Evolutionary conservation across 2,797 vertebrate species (phyloP).

Genomic region (Falco cherrug): DNA sequence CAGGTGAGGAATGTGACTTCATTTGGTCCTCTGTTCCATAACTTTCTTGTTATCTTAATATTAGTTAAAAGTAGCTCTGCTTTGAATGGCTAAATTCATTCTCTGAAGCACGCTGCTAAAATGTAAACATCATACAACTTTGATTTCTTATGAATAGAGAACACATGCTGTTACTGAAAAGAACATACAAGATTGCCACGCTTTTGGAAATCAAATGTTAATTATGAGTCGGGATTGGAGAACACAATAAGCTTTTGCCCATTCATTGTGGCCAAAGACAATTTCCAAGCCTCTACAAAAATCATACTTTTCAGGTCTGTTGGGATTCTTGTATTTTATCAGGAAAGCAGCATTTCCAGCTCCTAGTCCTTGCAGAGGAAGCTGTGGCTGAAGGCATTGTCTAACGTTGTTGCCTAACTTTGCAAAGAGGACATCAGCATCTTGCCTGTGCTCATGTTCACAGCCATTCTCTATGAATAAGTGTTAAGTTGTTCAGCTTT

Average conservation of each 20-base stretch:
- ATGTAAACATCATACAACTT: slow-evolving; percentile 55
- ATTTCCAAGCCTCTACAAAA: slow-evolving; percentile 2
- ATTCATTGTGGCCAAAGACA: neutral
- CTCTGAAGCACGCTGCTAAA: slow-evolving; percentile 29
- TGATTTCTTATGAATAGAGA: slow-evolving; percentile 64
- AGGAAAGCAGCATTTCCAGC: neutral
- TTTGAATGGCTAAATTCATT: slow-evolving; percentile 33
- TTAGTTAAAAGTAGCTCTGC: slow-evolving; percentile 30
- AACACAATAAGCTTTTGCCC: slow-evolving; percentile 14
- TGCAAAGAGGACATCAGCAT: neutral
- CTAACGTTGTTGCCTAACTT: neutral
- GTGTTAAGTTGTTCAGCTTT: neutral
- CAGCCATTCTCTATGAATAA: neutral
- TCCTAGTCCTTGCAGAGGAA: neutral
- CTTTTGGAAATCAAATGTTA: slow-evolving; percentile 61
- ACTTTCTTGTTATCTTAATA: neutral
- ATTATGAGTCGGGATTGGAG: slow-evolving; percentile 34
- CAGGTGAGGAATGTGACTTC: neutral
- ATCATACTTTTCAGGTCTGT: neutral
- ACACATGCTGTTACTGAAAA: slow-evolving; percentile 64
- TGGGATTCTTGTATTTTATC: neutral
- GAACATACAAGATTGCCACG: slow-evolving; percentile 46
- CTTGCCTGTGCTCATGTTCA: neutral
- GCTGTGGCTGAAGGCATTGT: neutral
- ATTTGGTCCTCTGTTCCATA: neutral